Conservation (phyloP, 2,797 vertebrate species). For the Pseudocheirus occidentalis region DNA sequence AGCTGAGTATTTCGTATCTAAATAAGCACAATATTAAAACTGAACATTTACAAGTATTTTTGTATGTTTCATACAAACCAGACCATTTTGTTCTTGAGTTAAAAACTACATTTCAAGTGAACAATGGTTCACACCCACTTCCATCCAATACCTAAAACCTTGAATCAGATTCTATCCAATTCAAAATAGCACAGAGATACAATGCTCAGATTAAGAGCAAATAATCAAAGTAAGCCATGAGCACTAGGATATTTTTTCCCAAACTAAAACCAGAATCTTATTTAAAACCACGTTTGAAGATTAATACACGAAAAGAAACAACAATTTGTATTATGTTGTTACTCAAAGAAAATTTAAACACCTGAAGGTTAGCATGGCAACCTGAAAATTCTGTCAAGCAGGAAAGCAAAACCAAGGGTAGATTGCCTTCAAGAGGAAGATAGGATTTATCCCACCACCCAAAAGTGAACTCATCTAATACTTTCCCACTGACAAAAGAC, state of each 20-base stretch:
- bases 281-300: slow-evolving; percentile 11
- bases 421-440: slow-evolving; percentile 65
- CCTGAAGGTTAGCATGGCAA: background rate
- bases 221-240: background rate
- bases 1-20: background rate
- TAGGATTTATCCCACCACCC: slow-evolving; percentile 37
- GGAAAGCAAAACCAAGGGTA: slow-evolving; percentile 65
- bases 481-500: slow-evolving; percentile 36
- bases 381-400: slow-evolving; percentile 16
- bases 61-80: background rate
- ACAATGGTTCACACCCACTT: background rate
- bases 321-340: background rate
- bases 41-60: background rate
- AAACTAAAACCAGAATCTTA: slow-evolving; percentile 27
- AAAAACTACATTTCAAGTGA: background rate
- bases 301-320: slow-evolving; percentile 18
- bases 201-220: background rate
- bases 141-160: slow-evolving; percentile 1
- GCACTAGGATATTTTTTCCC: background rate
- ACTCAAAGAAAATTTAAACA: slow-evolving; percentile 15
- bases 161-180: background rate
- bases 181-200: background rate
- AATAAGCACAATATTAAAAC: background rate
- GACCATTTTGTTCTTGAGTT: background rate
- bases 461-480: slow-evolving; percentile 15